Conservation (phyloP, 1,140 invertebrate species). For the Orius insidiosus region DNA sequence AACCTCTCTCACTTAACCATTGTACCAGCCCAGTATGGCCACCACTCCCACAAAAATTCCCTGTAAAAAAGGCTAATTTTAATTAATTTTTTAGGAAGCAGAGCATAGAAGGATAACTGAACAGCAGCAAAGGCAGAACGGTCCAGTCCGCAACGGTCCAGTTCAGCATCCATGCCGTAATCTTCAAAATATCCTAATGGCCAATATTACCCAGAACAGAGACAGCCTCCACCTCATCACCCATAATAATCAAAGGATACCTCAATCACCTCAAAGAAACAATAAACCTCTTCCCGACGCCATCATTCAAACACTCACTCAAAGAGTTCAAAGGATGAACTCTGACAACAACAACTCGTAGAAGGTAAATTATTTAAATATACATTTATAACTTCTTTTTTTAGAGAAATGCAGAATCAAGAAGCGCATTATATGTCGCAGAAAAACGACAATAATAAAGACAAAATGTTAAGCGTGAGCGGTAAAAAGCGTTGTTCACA, state of each 20-base stretch:
- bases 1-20: no score
- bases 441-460: slow-evolving; percentile 25
- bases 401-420: neutral
- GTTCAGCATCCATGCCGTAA: neutral
- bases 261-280: slow-evolving; percentile 17
- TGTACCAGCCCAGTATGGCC: no score
- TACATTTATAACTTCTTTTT: neutral
- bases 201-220: slow-evolving; percentile 11
- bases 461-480: slow-evolving; percentile 73
- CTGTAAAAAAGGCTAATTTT: no score
- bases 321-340: slow-evolving; percentile 39
- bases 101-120: slow-evolving; percentile 67
- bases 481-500: slow-evolving; percentile 91
- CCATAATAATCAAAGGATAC: neutral
- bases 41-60: neutral
- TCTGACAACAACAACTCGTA: slow-evolving; percentile 21
- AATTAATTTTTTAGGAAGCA: slow-evolving; percentile 65
- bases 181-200: neutral
- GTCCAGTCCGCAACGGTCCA: slow-evolving; percentile 12
- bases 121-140: slow-evolving; percentile 35
- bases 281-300: slow-evolving; percentile 45
- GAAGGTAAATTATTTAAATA: slow-evolving; percentile 18
- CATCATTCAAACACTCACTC: slow-evolving; percentile 51
- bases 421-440: neutral
- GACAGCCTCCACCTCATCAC: slow-evolving; percentile 10